Conservation (phyloP, 1,140 invertebrate genomes). For the Helicoverpa zea region DNA sequence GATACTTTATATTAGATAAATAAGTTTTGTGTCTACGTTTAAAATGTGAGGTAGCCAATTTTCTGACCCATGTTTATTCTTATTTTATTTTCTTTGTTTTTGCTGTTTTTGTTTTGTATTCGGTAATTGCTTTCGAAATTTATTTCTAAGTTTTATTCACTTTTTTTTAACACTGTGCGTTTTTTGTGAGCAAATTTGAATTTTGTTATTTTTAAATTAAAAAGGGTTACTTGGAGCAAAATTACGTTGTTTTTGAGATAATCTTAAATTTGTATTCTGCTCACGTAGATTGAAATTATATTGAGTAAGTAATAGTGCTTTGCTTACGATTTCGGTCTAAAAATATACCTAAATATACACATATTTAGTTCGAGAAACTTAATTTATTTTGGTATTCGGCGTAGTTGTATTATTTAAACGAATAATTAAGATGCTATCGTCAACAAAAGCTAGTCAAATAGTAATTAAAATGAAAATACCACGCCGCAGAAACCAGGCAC, state of each 20-base stretch:
- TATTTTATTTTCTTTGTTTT: not conserved
- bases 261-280: not conserved
- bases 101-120: not conserved
- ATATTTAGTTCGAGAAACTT: too few species aligned
- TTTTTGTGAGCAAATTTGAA: not conserved
- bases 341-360: too few species aligned
- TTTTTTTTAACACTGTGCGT: not conserved
- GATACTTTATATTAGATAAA: not conserved
- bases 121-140: not conserved
- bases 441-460: too few species aligned
- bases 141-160: not conserved
- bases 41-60: not conserved
- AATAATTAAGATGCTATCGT: too few species aligned
- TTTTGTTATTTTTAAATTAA: constrained; percentile 1
- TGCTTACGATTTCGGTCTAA: too few species aligned
- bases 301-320: too few species aligned
- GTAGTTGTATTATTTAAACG: too few species aligned
- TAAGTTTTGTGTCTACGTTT: not conserved
- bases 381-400: too few species aligned
- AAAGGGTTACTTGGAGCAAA: not conserved
- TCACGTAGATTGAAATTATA: too few species aligned
- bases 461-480: too few species aligned
- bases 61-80: not conserved
- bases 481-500: not conserved
- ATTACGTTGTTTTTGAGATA: not conserved